These are phyloP conservation scores for Melanotaenia trifasciata DNA, from an alignment of 2,797 vertebrate genomes.

Conservation along the genomic window DNA sequence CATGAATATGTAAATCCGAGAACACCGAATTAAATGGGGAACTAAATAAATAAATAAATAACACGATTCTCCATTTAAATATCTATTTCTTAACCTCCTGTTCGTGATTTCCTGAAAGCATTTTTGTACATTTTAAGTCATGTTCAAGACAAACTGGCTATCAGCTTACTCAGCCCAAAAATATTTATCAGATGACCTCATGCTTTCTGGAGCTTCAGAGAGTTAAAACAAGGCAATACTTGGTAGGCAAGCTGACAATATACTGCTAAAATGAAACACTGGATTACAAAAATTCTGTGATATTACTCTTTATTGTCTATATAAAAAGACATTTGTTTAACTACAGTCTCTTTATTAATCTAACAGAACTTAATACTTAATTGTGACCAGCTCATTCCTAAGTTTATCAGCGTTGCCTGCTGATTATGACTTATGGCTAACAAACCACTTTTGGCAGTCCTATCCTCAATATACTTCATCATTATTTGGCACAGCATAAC, in stretches of 20 bases:
- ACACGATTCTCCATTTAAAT: slow-evolving; percentile 34
- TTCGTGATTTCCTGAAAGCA: slow-evolving; percentile 16
- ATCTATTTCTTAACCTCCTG: slow-evolving; percentile 42
- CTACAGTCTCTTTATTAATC: not conserved
- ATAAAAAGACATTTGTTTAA: not conserved
- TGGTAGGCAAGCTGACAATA: slow-evolving; percentile 21
- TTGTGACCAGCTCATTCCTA: not conserved
- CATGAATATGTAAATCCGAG: not conserved
- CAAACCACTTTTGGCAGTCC: not conserved
- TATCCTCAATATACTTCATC: not conserved
- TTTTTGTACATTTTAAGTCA: slow-evolving; percentile 50
- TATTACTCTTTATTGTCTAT: not conserved
- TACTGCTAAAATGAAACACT: not conserved
- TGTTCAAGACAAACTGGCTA: slow-evolving; percentile 55
- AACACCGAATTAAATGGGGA: slow-evolving; percentile 17
- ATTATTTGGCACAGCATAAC: not conserved
- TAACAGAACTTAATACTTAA: not conserved
- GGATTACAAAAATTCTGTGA: not conserved
- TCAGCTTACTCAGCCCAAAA: slow-evolving; percentile 51
- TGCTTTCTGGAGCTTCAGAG: slow-evolving; percentile 50
- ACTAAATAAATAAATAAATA: slow-evolving; percentile 9
- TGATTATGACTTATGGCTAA: not conserved
- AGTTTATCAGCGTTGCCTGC: not conserved
- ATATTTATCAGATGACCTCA: slow-evolving; percentile 73
- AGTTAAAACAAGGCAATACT: slow-evolving; percentile 34